Percentiles rank a stretch among this genome's conserved stretches.
These are phyloP conservation scores for Leuciscus idus DNA, from an alignment of 2,113 vertebrate genomes.

Conservation along the genomic window DNA sequence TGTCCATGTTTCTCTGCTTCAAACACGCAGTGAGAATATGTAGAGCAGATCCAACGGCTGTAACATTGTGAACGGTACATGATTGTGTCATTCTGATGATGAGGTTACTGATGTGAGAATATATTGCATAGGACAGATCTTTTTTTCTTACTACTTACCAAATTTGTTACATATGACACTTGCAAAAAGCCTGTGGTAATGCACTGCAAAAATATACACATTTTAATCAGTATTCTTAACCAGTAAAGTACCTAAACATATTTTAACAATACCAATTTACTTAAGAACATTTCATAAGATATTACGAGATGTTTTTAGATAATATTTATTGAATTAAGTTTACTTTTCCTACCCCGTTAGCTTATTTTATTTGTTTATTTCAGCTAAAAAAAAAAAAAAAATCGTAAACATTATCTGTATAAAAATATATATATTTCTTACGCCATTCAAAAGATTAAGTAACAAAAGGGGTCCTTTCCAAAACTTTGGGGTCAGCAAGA, in stretches of 20 bases:
- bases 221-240: neutral
- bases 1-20: neutral
- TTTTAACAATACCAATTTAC: too few relatives aligned
- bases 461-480: too few relatives aligned
- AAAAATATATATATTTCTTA: neutral
- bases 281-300: neutral
- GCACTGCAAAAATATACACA: neutral
- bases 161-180: neutral
- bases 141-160: neutral
- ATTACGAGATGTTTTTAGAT: neutral
- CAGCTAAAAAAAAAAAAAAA: neutral
- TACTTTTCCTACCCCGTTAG: neutral
- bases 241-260: neutral
- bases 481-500: neutral
- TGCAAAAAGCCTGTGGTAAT: neutral
- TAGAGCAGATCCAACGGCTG: neutral
- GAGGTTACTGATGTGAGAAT: conserved; percentile 17
- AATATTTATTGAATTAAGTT: neutral
- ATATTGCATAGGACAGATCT: neutral
- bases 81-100: neutral
- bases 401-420: neutral
- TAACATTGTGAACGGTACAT: neutral
- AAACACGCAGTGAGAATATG: neutral
- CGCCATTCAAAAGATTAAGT: neutral
- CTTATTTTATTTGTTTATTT: neutral